These are phyloP conservation scores for Drosophila nigricruria DNA, from an alignment of 2,888 invertebrate genomes.

Conservation along the genomic window DNA sequence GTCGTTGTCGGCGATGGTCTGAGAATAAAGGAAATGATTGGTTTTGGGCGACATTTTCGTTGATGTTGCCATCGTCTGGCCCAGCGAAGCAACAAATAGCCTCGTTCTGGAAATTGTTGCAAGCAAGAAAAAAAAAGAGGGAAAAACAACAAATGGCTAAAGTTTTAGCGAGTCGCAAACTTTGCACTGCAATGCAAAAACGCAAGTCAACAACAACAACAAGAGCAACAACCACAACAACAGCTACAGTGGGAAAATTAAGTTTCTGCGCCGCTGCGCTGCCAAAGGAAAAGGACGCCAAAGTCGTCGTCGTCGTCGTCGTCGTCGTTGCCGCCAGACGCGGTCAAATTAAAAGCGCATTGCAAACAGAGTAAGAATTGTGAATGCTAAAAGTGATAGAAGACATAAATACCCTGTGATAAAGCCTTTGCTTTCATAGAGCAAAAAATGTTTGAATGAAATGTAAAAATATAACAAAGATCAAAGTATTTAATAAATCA, in stretches of 20 bases:
- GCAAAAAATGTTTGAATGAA: neutral
- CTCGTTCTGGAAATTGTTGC: slow-evolving; percentile 61
- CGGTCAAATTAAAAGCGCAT: slow-evolving; percentile 73
- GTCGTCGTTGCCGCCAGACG: slow-evolving; percentile 52
- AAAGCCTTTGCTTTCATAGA: neutral
- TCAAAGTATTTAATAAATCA: neutral
- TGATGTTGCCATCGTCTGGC: slow-evolving; percentile 55
- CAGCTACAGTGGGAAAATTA: slow-evolving; percentile 59
- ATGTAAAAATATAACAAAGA: neutral
- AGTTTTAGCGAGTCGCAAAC: slow-evolving; percentile 67
- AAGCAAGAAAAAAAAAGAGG: slow-evolving; percentile 14
- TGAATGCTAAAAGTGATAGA: neutral
- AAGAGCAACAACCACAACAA: slow-evolving; percentile 16
- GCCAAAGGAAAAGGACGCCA: slow-evolving; percentile 60
- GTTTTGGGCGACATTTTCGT: slow-evolving; percentile 58
- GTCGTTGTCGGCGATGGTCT: slow-evolving; percentile 17
- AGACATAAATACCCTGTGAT: slow-evolving; percentile 16
- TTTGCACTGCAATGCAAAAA: slow-evolving; percentile 69
- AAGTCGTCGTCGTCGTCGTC: slow-evolving; percentile 36
- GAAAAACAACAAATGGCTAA: slow-evolving; percentile 56
- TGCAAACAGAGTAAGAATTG: slow-evolving; percentile 39
- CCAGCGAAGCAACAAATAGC: slow-evolving; percentile 76
- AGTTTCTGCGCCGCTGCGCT: slow-evolving; percentile 69
- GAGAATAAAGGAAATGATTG: slow-evolving; percentile 65
- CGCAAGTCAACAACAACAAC: slow-evolving; percentile 50